Evolutionary conservation across 2,113 vertebrate species (phyloP), one percentile per base, ranked within the genome.

Genomic region (Mormyrus iriodes): DNA sequence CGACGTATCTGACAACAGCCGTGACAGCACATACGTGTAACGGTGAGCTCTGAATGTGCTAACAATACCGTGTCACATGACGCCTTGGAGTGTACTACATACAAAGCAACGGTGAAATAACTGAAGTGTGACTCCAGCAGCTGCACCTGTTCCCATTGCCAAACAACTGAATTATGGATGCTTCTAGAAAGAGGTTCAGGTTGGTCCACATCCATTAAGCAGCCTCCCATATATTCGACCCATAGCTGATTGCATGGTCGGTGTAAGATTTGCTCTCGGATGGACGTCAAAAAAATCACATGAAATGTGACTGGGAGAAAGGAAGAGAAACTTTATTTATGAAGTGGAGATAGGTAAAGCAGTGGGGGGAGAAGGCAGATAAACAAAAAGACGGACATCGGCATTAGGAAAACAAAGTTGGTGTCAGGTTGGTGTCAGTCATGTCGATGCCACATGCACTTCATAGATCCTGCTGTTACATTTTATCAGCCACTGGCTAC

Each of bases 21-120:
- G 73, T 79, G 73, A 79, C 73, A 79, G 73, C 73, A 79, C 73
- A 79, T 79, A 42, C 73, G 73, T 79, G 73, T 79, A 79, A 17
- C 73, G 35, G 73, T 42, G 73, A 79, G 73, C 73, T 79, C 31
- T 42, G 73, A 42, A 21, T 79, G 35, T 42, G 35, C 73, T 79
- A 79, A 79, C 73, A 79, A 79, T 79, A 39, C 17, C 15, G 15
- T 79, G 13, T 79, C 35, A 42, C 73, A 79, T 79, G 73, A 35
- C 0, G 73, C 73, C 35, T 79, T 39, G 31, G 35, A 79, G 73
- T 79, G 13, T 3, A 79, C 27, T 69, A 31, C 61, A 69, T 31
- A 4, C n/a, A 27, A 69, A 69, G 61, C 61, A 4, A 79, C 4
- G 17, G 35, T 79, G 35, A 79, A 79, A 79, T 42, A 79, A 79